Conservation (phyloP, 2,797 vertebrate genomes). For the Anniella stebbinsi region DNA sequence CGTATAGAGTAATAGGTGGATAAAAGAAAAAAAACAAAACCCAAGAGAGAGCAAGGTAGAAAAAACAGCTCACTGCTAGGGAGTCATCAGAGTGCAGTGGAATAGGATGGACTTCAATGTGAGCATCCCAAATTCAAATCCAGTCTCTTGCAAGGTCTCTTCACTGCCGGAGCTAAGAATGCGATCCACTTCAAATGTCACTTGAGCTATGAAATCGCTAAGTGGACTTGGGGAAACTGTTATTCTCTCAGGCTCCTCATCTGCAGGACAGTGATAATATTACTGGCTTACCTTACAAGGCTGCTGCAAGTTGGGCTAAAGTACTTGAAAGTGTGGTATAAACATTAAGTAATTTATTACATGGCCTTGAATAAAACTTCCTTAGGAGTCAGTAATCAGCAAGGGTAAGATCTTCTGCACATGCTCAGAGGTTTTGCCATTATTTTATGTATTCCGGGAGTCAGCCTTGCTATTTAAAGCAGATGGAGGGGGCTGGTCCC, state of each 20-base stretch:
- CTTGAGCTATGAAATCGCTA: neutral
- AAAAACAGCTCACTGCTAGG: too few species aligned
- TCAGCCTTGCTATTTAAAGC: neutral
- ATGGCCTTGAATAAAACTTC: neutral
- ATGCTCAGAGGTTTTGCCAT: neutral
- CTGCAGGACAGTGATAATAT: neutral
- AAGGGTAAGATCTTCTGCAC: neutral
- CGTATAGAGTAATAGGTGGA: too few species aligned
- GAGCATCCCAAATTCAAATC: neutral
- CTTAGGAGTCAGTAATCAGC: neutral
- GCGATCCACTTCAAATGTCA: neutral
- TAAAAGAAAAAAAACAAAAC: too few species aligned
- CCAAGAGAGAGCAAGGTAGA: neutral
- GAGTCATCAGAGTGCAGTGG: too few species aligned
- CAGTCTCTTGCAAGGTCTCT: too few species aligned
- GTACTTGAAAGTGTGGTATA: neutral
- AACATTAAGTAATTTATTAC: neutral
- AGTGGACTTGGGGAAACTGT: neutral
- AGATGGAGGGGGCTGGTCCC: neutral
- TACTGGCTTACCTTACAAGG: neutral
- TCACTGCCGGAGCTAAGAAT: neutral
- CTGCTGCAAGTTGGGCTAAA: neutral
- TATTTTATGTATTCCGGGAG: neutral
- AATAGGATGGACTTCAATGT: neutral
- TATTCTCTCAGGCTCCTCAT: neutral